phyloP scores from a whole-genome alignment of 2,797 vertebrate species.

The Cuculus canorus region DNA sequence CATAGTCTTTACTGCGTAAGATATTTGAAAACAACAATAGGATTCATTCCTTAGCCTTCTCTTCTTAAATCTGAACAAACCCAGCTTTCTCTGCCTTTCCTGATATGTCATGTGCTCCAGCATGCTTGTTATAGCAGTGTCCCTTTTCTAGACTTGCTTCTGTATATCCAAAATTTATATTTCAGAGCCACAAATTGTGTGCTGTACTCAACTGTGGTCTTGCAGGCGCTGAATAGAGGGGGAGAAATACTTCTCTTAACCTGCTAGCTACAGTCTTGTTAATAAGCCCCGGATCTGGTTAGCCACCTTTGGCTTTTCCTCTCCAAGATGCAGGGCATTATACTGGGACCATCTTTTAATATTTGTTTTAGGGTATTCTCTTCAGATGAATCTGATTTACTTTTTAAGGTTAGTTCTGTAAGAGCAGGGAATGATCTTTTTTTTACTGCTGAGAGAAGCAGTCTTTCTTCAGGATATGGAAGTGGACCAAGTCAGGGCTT shows the following conservation, averaged over 20 bases:
- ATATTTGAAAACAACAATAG: neutral
- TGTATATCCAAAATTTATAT: neutral
- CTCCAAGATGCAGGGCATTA: neutral
- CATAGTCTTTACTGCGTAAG: fast-evolving
- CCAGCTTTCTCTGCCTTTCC: neutral
- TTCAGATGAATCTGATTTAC: neutral
- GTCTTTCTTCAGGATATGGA: conserved; percentile 25
- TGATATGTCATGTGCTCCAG: neutral
- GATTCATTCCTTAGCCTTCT: neutral
- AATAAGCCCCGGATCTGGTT: neutral
- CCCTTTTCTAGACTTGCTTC: neutral
- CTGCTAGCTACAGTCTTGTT: neutral
- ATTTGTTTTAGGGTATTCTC: neutral
- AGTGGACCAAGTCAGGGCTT: neutral
- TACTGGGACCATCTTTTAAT: neutral
- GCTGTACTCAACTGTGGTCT: neutral
- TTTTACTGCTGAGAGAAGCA: neutral
- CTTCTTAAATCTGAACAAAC: neutral
- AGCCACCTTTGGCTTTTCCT: neutral
- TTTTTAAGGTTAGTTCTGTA: neutral
- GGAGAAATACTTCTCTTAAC: neutral
- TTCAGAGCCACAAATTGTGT: neutral
- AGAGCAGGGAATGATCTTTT: neutral
- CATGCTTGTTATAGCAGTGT: neutral
- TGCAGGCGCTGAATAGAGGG: neutral